Evolutionary conservation across 2,888 invertebrate species (phyloP).

Genomic region (Zaprionus bogoriensis): DNA sequence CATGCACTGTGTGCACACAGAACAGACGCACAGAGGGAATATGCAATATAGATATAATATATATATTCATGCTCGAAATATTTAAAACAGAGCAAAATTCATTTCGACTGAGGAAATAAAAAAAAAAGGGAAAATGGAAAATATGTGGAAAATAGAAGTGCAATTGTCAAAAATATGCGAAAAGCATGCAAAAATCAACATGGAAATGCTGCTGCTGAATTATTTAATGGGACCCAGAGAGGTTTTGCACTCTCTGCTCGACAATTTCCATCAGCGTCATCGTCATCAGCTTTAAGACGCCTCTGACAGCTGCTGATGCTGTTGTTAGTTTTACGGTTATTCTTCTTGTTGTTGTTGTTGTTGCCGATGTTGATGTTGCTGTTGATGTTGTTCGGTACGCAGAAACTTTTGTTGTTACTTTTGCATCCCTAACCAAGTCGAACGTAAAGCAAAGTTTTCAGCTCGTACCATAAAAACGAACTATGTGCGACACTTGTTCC

Average conservation of each 20-base stretch:
- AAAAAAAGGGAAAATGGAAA: not conserved
- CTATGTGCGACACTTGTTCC: constrained; percentile 40
- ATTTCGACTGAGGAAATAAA: constrained; percentile 3
- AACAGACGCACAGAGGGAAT: too few species aligned
- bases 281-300: constrained; percentile 24
- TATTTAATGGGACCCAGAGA: constrained; percentile 12
- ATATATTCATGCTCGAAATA: constrained; percentile 15
- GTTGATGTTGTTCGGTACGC: constrained; percentile 13
- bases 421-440: constrained; percentile 22
- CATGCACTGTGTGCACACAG: constrained; percentile 7
- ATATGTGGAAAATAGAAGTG: not conserved
- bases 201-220: constrained; percentile 21
- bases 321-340: constrained; percentile 32
- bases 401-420: constrained; percentile 21
- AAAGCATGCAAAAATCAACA: constrained; percentile 10
- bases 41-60: constrained; percentile 1
- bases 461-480: constrained; percentile 35
- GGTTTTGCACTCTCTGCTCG: not conserved
- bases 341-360: constrained; percentile 10
- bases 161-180: constrained; percentile 37
- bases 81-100: constrained; percentile 10
- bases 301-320: constrained; percentile 36
- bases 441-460: constrained; percentile 42
- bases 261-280: constrained; percentile 17
- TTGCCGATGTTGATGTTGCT: constrained; percentile 18